Evolutionary conservation across 2,888 invertebrate species (phyloP), one percentile per base, ranked within the genome.

Genomic region (Acronicta psi): DNA sequence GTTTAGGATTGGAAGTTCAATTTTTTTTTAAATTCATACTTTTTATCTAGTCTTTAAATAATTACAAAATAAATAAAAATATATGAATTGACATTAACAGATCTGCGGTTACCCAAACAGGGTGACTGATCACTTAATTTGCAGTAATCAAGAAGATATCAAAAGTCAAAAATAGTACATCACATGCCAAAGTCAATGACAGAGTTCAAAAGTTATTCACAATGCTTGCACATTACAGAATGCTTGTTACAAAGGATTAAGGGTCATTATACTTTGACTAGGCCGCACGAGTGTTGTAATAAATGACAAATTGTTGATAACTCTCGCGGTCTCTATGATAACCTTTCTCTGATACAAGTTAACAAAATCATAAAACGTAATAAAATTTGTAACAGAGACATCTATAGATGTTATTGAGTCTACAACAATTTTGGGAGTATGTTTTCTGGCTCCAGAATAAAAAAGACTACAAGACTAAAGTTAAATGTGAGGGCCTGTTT

Each of bases 251-350:
- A 0, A 16, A 7, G 9, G 0, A 1, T 14, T 34, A 62, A 18
- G 17, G 34, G 11, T n/a, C 3, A 52, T 40, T 37, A 36, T 60
- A 0, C 37, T 14, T 40, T 23, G 18, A 3, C 7, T 29, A 6
- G 13, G 9, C 1, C 7, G 29, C n/a, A 16, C 31, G 0, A 11
- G 6, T 34, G 9, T 31, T 29, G 34, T 37, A 9, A 23, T 8
- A 42, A 54, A 18, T 52, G 6, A 64, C 57, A 60, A 60, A 60
- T 73, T 58, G 53, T 60, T 64, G 59, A 58, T 71, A 47, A 53
- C 60, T 73, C 54, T 55, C 64, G 69, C 59, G 51, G 43, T 62
- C 57, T 52, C 18, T 0, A 34, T 31, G 77, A 74, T 72, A 77
- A 69, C 72, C 75, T 47, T 18, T 55, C 20, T 20, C 10, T 41